These are phyloP conservation scores for Apoda limacodes DNA, from an alignment of 2,888 invertebrate species.

Conservation along the genomic window DNA sequence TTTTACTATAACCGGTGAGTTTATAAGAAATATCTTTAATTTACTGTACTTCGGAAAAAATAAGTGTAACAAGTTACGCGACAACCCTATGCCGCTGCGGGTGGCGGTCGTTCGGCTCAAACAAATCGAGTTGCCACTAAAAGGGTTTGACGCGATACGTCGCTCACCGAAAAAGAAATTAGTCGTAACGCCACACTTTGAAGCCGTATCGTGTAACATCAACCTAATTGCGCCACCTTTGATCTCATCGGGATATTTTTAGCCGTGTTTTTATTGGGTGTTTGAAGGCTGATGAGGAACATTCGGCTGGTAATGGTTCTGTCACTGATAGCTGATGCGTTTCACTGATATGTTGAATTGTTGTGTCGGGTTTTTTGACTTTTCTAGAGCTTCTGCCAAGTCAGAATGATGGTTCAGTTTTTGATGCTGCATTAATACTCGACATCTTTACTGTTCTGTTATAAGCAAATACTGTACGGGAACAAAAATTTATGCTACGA, in stretches of 20 bases:
- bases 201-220: conserved; percentile 38
- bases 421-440: too few relatives aligned
- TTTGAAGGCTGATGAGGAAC: conserved; percentile 5
- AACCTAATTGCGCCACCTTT: conserved; percentile 55
- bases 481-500: too few relatives aligned
- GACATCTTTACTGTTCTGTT: too few relatives aligned
- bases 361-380: conserved; percentile 15
- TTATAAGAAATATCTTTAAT: too few relatives aligned
- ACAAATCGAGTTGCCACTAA: conserved; percentile 32
- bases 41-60: too few relatives aligned
- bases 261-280: conserved; percentile 28
- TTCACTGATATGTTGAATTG: conserved; percentile 24
- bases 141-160: conserved; percentile 50
- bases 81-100: conserved; percentile 30
- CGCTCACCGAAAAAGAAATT: conserved; percentile 48
- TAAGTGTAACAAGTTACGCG: too few relatives aligned
- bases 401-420: too few relatives aligned
- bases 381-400: background rate
- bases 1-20: too few relatives aligned
- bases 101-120: conserved; percentile 35
- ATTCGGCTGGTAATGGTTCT: conserved; percentile 15
- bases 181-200: conserved; percentile 33
- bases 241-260: conserved; percentile 39
- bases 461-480: too few relatives aligned
- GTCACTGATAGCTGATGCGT: conserved; percentile 23